Conservation (phyloP, 2,888 invertebrate genomes). For the Cylloceria caligata region DNA sequence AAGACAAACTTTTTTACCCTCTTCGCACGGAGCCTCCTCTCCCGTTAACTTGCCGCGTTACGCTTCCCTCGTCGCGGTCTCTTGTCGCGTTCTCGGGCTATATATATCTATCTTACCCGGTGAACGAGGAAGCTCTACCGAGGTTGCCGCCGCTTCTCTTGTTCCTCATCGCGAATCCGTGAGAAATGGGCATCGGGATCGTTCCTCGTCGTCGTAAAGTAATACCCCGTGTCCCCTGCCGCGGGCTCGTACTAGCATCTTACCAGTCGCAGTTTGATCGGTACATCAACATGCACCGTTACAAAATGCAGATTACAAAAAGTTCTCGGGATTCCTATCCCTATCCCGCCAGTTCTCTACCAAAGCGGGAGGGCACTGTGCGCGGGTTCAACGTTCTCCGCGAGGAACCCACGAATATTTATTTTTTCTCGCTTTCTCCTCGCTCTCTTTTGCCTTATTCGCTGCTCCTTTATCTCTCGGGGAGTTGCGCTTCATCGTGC, state of each 20-base stretch:
- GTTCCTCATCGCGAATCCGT: slow-evolving; percentile 51
- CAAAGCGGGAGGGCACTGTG: not conserved
- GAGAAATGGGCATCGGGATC: slow-evolving; percentile 48
- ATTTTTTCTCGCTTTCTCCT: slow-evolving; percentile 28
- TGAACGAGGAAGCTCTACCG: slow-evolving; percentile 28
- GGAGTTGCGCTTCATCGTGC: slow-evolving; percentile 62
- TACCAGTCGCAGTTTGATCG: not conserved
- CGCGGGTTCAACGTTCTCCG: slow-evolving; percentile 37
- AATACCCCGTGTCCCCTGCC: slow-evolving; percentile 11
- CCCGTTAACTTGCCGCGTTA: slow-evolving; percentile 53
- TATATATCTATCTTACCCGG: not conserved
- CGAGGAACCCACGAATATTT: slow-evolving; percentile 8
- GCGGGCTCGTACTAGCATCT: not conserved
- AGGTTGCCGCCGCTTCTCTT: slow-evolving; percentile 15
- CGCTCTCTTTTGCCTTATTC: not conserved
- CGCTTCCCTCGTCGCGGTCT: slow-evolving; percentile 45
- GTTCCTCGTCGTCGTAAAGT: slow-evolving; percentile 12
- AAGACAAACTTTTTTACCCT: slow-evolving; percentile 49
- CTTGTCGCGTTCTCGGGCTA: slow-evolving; percentile 5
- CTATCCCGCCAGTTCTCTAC: not conserved
- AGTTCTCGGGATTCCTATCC: slow-evolving; percentile 12
- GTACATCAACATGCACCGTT: slow-evolving; percentile 21
- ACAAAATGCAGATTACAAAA: slow-evolving; percentile 31
- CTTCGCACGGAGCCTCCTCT: slow-evolving; percentile 21
- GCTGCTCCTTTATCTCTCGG: slow-evolving; percentile 35